Percentiles rank a stretch among this genome's conserved stretches.
Conservation (phyloP, 2,797 vertebrate genomes). For the Pachyuromys duprasi region DNA sequence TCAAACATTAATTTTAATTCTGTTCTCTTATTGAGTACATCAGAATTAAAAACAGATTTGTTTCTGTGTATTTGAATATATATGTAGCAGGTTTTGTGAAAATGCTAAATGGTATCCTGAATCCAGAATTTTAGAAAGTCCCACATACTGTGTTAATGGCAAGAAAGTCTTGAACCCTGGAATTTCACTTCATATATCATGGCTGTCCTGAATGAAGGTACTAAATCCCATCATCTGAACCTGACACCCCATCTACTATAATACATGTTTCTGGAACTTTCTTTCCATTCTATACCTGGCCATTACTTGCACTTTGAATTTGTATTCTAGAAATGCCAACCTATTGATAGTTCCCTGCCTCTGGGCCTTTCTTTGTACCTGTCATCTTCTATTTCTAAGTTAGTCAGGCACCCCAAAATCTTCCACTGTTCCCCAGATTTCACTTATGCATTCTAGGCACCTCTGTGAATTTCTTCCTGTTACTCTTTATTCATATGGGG, state of each 20-base stretch:
- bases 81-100: accelerated
- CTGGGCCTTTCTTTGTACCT: not conserved
- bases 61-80: not conserved
- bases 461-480: not conserved
- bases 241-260: accelerated
- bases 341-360: not conserved
- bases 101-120: not conserved
- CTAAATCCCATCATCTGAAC: not conserved
- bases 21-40: not conserved
- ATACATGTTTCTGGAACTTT: not conserved
- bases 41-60: too few relatives aligned
- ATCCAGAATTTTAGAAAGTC: not conserved
- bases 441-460: accelerated
- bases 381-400: not conserved
- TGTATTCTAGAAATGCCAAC: not conserved
- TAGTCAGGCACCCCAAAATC: accelerated
- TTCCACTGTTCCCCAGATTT: not conserved
- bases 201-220: accelerated
- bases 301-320: not conserved
- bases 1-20: not conserved
- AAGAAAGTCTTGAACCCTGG: not conserved
- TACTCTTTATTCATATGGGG: not conserved
- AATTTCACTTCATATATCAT: not conserved
- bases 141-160: accelerated
- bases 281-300: not conserved